A percentile compares a stretch with the other conserved stretches of the same genome.
phyloP scores from a whole-genome alignment of 2,888 invertebrate genomes.

The Drosophila recens region DNA sequence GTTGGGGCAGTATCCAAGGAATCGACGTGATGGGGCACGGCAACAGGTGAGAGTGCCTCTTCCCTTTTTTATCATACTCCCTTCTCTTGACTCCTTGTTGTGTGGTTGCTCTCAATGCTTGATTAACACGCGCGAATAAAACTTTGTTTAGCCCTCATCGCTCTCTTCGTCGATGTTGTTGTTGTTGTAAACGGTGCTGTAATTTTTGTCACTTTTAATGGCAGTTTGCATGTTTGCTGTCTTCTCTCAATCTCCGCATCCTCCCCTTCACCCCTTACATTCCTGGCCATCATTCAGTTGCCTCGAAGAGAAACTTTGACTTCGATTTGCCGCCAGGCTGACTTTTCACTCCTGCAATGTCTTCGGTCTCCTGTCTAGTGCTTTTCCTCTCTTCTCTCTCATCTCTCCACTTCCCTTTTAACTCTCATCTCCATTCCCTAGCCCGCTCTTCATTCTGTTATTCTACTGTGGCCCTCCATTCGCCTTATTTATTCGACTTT shows the following conservation, averaged over 20 bases:
- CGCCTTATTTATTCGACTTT: conserved; percentile 39
- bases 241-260: not conserved
- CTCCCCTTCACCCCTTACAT: not conserved
- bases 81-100: not conserved
- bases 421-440: not conserved
- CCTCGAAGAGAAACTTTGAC: conserved; percentile 59
- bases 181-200: conserved; percentile 40
- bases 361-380: conserved; percentile 1
- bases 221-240: conserved; percentile 64
- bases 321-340: conserved; percentile 77
- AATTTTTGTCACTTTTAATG: conserved; percentile 78
- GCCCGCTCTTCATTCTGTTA: too few species aligned
- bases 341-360: conserved; percentile 54
- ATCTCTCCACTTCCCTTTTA: not conserved
- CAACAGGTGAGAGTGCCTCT: conserved; percentile 18
- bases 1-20: not conserved
- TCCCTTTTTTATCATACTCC: not conserved
- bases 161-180: conserved; percentile 8
- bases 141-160: conserved; percentile 44
- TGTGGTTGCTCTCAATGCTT: conserved; percentile 41
- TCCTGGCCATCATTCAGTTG: not conserved
- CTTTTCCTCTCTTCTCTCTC: not conserved
- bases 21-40: not conserved
- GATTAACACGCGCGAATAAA: conserved; percentile 57
- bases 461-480: not conserved